These are phyloP conservation scores for Dryas iulia DNA, from an alignment of 1,140 invertebrate genomes.

Conservation along the genomic window DNA sequence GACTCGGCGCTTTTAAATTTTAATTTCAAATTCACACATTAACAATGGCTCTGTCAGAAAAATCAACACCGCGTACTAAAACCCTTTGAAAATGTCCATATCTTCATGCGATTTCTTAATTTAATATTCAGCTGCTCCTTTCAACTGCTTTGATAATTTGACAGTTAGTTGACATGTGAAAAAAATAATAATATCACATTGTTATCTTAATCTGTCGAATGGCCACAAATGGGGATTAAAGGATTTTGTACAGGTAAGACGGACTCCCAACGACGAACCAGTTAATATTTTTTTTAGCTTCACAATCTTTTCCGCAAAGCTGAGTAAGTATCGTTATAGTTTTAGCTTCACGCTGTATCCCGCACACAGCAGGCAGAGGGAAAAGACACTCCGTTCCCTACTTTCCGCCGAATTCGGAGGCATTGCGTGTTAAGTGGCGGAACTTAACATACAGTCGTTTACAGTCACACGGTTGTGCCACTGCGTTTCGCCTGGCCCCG, in stretches of 20 bases:
- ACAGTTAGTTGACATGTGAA: slow-evolving; percentile 59
- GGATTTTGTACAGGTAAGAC: slow-evolving; percentile 54
- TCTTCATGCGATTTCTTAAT: slow-evolving; percentile 48
- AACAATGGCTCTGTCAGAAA: slow-evolving; percentile 60
- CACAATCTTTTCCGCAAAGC: too few relatives aligned
- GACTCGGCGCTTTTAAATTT: slow-evolving; percentile 43
- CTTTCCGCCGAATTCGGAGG: too few relatives aligned
- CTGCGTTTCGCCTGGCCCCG: too few relatives aligned
- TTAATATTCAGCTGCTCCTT: slow-evolving; percentile 58
- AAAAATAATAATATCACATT: slow-evolving; percentile 40
- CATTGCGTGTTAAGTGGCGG: too few relatives aligned
- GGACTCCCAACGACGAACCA: slow-evolving; percentile 46
- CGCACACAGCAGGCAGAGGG: too few relatives aligned
- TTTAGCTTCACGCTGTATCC: too few relatives aligned
- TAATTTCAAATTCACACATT: slow-evolving; percentile 40
- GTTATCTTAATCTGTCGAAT: slow-evolving; percentile 51
- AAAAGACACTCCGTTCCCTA: too few relatives aligned
- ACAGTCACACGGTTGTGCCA: too few relatives aligned
- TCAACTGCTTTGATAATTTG: slow-evolving; percentile 63
- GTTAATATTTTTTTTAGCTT: too few relatives aligned
- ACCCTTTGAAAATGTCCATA: slow-evolving; percentile 42
- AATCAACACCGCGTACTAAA: slow-evolving; percentile 50
- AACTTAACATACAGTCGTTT: too few relatives aligned
- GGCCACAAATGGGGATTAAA: slow-evolving; percentile 53
- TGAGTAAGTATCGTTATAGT: too few relatives aligned